A percentile compares a stretch with the other conserved stretches of the same genome.
Evolutionary conservation across 2,797 vertebrate genomes (phyloP).

Genomic region (Sebastiscus tertius): DNA sequence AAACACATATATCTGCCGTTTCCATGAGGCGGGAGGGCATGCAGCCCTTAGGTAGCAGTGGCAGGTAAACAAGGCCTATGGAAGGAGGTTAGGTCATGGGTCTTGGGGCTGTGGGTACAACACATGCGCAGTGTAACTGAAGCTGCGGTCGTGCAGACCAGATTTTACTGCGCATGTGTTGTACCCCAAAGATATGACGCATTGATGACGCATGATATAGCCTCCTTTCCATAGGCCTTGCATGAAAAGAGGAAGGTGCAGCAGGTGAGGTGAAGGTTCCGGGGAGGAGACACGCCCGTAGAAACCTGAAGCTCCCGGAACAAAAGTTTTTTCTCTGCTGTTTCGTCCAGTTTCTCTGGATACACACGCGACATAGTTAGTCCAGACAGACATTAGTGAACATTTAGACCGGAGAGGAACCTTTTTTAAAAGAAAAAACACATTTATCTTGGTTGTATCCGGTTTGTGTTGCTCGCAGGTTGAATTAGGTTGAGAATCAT

Average conservation of each 20-base stretch:
- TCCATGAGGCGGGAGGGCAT: too few relatives aligned
- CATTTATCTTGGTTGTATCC: too few relatives aligned
- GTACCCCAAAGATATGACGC: too few relatives aligned
- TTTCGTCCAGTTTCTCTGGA: background rate
- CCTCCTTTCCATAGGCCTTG: too few relatives aligned
- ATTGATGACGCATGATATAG: too few relatives aligned
- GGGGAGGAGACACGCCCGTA: conserved; percentile 63
- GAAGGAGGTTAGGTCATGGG: too few relatives aligned
- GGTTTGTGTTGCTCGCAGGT: background rate
- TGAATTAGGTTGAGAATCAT: background rate
- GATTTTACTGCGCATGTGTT: too few relatives aligned
- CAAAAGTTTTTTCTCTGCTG: conserved; percentile 11
- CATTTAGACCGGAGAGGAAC: background rate
- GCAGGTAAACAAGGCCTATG: too few relatives aligned
- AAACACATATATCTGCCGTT: background rate
- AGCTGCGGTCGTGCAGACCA: too few relatives aligned
- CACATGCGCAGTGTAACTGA: too few relatives aligned
- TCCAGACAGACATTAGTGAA: background rate
- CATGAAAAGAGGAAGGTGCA: conserved; percentile 65
- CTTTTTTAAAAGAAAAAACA: too few relatives aligned
- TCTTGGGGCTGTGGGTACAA: too few relatives aligned
- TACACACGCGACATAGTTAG: background rate
- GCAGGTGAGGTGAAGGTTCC: conserved; percentile 22
- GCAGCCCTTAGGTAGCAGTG: background rate
- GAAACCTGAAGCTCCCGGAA: conserved; percentile 67